These are phyloP conservation scores for Gonioctena quinquepunctata DNA, from an alignment of 1,140 invertebrate species.

Conservation along the genomic window DNA sequence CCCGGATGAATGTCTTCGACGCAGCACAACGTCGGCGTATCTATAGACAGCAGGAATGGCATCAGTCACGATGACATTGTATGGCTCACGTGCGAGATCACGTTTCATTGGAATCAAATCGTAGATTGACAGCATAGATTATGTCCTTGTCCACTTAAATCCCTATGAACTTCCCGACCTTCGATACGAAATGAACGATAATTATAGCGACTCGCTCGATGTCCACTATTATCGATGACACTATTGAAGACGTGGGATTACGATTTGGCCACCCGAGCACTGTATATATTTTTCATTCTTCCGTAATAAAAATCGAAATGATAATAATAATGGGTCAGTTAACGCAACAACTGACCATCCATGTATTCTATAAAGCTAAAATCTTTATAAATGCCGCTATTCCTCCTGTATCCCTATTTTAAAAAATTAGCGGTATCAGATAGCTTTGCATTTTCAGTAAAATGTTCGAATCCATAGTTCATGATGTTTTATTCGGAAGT, in stretches of 20 bases:
- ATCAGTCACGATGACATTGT: constrained; percentile 19
- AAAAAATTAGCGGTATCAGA: too few relatives aligned
- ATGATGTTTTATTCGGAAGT: too few relatives aligned
- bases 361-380: too few relatives aligned
- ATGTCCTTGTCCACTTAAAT: constrained; percentile 16
- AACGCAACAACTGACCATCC: too few relatives aligned
- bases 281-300: too few relatives aligned
- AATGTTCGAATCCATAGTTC: too few relatives aligned
- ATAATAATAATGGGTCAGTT: too few relatives aligned
- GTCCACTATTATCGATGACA: not conserved
- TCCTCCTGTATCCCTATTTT: too few relatives aligned
- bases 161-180: constrained; percentile 14
- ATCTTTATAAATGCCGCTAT: too few relatives aligned
- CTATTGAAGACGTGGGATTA: not conserved
- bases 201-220: not conserved
- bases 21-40: not conserved
- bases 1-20: not conserved
- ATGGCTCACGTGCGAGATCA: constrained; percentile 18
- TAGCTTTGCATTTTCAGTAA: too few relatives aligned
- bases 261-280: not conserved
- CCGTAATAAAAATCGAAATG: too few relatives aligned
- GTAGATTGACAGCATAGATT: constrained; percentile 15
- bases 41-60: not conserved
- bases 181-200: not conserved
- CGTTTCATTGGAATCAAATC: constrained; percentile 13